phyloP scores from a whole-genome alignment of 2,888 invertebrate species.

The Dorcus hopei region DNA sequence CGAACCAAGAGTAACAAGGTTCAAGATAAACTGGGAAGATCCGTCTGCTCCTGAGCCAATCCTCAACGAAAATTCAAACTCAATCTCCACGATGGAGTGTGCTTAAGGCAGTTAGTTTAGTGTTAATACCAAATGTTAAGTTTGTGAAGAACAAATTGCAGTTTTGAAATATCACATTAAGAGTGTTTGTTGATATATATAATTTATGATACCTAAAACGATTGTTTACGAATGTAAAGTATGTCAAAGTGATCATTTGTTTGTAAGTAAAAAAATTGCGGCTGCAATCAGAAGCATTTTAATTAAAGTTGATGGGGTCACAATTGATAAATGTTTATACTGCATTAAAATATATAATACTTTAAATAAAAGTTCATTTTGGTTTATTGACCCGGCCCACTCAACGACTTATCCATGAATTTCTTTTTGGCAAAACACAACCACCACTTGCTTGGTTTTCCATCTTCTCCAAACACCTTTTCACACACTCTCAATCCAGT shows the following conservation, averaged over 20 bases:
- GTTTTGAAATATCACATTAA: too few species aligned
- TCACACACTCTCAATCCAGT: constrained; percentile 89
- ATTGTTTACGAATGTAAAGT: too few species aligned
- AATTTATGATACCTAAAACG: too few species aligned
- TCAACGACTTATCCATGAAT: constrained; percentile 98
- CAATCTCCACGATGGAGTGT: constrained; percentile 63
- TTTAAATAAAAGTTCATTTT: neutral
- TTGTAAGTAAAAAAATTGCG: too few species aligned
- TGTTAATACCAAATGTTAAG: neutral
- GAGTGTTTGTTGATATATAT: too few species aligned
- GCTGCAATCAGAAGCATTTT: too few species aligned
- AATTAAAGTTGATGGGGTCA: too few species aligned
- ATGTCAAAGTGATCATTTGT: too few species aligned
- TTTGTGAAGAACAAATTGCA: too few species aligned
- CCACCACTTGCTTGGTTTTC: constrained; percentile 99
- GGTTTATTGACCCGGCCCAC: constrained; percentile 77
- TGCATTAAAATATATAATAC: neutral
- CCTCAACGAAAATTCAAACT: constrained; percentile 62
- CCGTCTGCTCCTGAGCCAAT: constrained; percentile 53
- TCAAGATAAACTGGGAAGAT: constrained; percentile 97
- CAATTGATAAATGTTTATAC: too few species aligned
- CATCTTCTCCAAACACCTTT: constrained; percentile 88
- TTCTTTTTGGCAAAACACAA: constrained; percentile 98
- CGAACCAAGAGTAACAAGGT: constrained; percentile 91
- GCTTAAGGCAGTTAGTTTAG: constrained; percentile 30